These are phyloP conservation scores for Harpegnathos saltator DNA, from an alignment of 1,140 invertebrate genomes.

Conservation along the genomic window DNA sequence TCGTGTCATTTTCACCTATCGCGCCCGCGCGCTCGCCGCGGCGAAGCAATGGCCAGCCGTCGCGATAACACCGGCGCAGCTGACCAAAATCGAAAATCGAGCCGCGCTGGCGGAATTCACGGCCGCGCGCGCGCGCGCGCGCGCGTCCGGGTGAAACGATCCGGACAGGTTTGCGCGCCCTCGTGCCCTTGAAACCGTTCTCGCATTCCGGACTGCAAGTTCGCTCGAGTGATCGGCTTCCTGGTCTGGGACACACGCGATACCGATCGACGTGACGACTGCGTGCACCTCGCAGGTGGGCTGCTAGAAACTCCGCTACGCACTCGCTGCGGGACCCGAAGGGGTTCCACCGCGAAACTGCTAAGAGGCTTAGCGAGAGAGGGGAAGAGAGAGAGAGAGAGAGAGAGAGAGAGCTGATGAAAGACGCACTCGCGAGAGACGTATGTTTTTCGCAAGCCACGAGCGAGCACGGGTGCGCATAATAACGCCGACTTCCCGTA, in stretches of 20 bases:
- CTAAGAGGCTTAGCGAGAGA: too few relatives aligned
- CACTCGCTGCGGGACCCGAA: background rate
- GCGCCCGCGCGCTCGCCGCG: background rate
- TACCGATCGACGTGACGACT: background rate
- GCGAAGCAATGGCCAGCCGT: background rate
- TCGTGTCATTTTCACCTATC: slow-evolving; percentile 55
- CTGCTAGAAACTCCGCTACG: too few relatives aligned
- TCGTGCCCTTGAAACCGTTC: slow-evolving; percentile 21
- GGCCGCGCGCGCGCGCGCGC: background rate
- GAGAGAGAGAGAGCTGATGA: background rate
- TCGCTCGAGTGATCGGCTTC: background rate
- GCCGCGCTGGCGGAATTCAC: slow-evolving; percentile 34
- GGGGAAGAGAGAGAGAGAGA: too few relatives aligned
- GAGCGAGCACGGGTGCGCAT: too few relatives aligned
- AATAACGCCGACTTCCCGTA: slow-evolving; percentile 13
- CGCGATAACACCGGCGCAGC: slow-evolving; percentile 16
- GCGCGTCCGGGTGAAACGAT: slow-evolving; percentile 22
- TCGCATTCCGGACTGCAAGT: slow-evolving; percentile 1
- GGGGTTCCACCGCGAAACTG: too few relatives aligned
- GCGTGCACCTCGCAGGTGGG: too few relatives aligned
- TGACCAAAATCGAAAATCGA: slow-evolving; percentile 26
- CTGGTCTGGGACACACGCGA: background rate
- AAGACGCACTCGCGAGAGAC: background rate
- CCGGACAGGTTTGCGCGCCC: slow-evolving; percentile 10
- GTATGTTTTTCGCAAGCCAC: slow-evolving; percentile 35